Evolutionary conservation across 2,113 vertebrate genomes (phyloP).

Genomic region (Tichodroma muraria): DNA sequence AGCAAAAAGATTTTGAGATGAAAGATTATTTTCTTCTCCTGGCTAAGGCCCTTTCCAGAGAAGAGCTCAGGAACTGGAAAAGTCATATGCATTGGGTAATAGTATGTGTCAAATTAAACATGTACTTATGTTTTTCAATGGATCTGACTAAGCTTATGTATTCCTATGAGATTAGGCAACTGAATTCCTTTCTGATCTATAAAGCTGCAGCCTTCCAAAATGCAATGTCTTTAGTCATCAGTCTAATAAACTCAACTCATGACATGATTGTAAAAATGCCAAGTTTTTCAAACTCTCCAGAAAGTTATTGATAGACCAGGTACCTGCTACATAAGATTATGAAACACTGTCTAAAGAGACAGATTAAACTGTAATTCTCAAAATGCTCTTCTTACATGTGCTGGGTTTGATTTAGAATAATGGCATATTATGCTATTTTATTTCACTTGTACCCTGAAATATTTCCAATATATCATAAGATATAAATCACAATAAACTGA

Average conservation of each 20-base stretch:
- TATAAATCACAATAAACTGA: background rate
- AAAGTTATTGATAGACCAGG: background rate
- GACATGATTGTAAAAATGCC: background rate
- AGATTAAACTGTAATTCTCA: background rate
- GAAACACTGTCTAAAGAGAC: background rate
- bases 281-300: background rate
- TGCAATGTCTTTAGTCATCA: background rate
- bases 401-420: background rate
- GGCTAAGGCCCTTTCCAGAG: background rate
- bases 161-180: background rate
- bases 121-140: background rate
- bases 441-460: slow-evolving; percentile 10
- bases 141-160: background rate
- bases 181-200: background rate
- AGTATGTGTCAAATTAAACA: background rate
- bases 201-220: background rate
- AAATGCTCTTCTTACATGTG: background rate
- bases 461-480: background rate
- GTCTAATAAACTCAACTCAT: background rate
- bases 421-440: background rate
- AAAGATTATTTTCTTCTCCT: background rate
- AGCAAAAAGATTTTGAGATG: slow-evolving; percentile 3
- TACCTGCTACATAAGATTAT: background rate
- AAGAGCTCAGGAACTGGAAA: background rate
- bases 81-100: background rate